Percentiles rank a stretch among this genome's conserved stretches.
Evolutionary conservation across 1,140 invertebrate genomes (phyloP).

Genomic region (Carcinoscorpius rotundicauda): DNA sequence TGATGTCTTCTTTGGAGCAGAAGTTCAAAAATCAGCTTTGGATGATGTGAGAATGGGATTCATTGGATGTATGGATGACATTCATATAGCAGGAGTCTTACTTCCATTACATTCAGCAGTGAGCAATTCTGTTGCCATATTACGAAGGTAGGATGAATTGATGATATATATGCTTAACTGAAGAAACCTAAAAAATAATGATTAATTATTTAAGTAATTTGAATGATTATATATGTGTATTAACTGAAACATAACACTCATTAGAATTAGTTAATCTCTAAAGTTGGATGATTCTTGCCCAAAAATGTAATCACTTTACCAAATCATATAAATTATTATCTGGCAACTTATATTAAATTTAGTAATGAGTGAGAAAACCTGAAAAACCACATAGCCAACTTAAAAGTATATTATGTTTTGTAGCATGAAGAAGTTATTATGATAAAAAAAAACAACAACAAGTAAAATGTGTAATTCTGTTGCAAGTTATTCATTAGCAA

Average conservation of each 20-base stretch:
- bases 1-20: constrained; percentile 71
- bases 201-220: background rate
- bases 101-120: constrained; percentile 64
- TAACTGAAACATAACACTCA: background rate
- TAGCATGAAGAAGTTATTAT: too few species aligned
- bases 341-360: too few species aligned
- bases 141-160: constrained; percentile 28
- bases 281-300: background rate
- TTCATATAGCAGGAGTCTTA: constrained; percentile 58
- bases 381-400: too few species aligned
- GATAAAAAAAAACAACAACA: too few species aligned
- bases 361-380: too few species aligned
- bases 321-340: too few species aligned
- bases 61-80: constrained; percentile 79
- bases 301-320: background rate
- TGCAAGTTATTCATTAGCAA: too few species aligned
- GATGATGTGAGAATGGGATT: constrained; percentile 63
- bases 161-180: background rate
- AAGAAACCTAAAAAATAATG: background rate
- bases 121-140: constrained; percentile 40
- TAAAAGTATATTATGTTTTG: too few species aligned
- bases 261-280: background rate
- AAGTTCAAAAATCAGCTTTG: constrained; percentile 52
- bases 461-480: too few species aligned
- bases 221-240: background rate